Conservation (phyloP, 2,888 invertebrate species). For the Pristionchus maxplancki region DNA sequence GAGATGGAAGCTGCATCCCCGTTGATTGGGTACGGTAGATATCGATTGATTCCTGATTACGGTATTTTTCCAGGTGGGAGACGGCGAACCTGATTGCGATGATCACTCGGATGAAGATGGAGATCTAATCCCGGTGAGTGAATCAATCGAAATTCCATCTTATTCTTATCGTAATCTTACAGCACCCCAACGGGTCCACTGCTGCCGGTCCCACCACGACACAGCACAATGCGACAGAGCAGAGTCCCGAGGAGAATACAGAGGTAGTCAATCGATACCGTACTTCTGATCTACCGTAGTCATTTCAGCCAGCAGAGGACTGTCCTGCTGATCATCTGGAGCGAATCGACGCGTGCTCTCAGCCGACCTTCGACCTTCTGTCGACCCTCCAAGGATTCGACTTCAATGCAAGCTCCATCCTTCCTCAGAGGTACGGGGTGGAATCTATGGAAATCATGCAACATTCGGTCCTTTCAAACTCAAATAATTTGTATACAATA, state of each 20-base stretch:
- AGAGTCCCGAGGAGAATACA: not conserved
- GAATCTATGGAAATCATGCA: not conserved
- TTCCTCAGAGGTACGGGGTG: constrained; percentile 23
- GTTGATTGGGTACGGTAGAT: constrained; percentile 66
- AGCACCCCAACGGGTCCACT: not conserved
- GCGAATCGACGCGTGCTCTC: constrained; percentile 64
- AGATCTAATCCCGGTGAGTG: constrained; percentile 23
- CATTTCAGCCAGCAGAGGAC: constrained; percentile 36
- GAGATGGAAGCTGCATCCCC: constrained; percentile 73
- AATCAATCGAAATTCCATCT: not conserved
- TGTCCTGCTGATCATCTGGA: constrained; percentile 64
- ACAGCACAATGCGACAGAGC: not conserved
- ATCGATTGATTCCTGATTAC: not conserved
- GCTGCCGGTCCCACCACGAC: not conserved
- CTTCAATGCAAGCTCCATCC: constrained; percentile 44
- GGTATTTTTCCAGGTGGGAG: constrained; percentile 58
- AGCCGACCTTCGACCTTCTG: constrained; percentile 64
- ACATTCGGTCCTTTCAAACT: not conserved
- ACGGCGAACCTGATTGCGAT: constrained; percentile 75
- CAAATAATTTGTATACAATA: not conserved
- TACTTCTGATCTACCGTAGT: not conserved
- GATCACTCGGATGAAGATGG: constrained; percentile 66
- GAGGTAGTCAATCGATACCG: constrained; percentile 26
- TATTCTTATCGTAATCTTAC: not conserved
- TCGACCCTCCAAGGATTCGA: constrained; percentile 44